Conservation (phyloP, 2,888 invertebrate species). For the Aromia moschata region DNA sequence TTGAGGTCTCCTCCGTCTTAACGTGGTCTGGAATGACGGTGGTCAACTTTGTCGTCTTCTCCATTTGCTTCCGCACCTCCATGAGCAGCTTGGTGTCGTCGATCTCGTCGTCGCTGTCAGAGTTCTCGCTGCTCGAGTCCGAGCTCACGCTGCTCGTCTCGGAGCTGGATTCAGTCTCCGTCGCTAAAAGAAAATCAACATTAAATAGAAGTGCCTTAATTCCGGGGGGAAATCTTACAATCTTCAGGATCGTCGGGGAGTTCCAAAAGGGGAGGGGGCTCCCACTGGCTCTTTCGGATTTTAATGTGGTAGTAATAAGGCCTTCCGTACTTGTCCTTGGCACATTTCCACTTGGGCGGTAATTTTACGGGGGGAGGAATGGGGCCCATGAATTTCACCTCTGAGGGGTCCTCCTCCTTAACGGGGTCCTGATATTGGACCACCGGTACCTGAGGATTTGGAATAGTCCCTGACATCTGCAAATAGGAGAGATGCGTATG, state of each 20-base stretch:
- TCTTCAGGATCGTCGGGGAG: conserved; percentile 44
- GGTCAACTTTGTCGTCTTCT: conserved; percentile 42
- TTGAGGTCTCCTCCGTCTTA: conserved; percentile 22
- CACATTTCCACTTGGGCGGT: conserved; percentile 89
- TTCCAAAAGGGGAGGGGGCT: conserved; percentile 67
- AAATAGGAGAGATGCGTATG: background rate
- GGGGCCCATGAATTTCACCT: conserved; percentile 61
- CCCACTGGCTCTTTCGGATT: conserved; percentile 81
- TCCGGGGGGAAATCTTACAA: too few species aligned
- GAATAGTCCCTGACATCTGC: conserved; percentile 41
- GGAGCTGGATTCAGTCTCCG: conserved; percentile 58
- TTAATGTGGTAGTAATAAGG: conserved; percentile 92
- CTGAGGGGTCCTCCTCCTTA: conserved; percentile 43
- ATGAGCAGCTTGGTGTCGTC: conserved; percentile 58
- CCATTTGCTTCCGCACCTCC: conserved; percentile 57
- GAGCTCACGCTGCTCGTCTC: conserved; percentile 61
- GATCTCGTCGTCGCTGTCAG: conserved; percentile 63
- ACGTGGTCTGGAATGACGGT: conserved; percentile 25
- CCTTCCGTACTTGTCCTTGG: conserved; percentile 82
- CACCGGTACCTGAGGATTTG: conserved; percentile 45
- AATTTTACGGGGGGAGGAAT: conserved; percentile 69
- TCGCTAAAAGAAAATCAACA: conserved; percentile 47
- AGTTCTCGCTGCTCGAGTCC: conserved; percentile 65
- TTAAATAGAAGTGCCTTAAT: too few species aligned
- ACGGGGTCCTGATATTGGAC: conserved; percentile 42